A percentile compares a stretch with the other conserved stretches of the same genome.
Conservation (phyloP, 2,888 invertebrate species). For the Hedya salicella region DNA sequence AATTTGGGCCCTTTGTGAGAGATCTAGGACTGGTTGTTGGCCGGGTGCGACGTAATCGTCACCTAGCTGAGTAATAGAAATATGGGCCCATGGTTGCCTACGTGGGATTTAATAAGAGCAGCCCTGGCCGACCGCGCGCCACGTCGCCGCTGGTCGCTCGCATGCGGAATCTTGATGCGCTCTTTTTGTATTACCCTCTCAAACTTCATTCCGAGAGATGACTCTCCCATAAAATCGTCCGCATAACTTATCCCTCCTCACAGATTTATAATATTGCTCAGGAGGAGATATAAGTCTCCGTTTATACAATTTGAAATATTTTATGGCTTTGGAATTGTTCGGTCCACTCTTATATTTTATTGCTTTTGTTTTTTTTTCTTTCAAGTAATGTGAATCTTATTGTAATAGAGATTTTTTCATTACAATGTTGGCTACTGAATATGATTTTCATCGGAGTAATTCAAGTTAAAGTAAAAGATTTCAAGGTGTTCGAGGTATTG, state of each 20-base stretch:
- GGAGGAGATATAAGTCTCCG: constrained; percentile 44
- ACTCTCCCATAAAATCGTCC: constrained; percentile 61
- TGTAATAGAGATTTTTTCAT: constrained; percentile 9
- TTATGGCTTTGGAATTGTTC: constrained; percentile 46
- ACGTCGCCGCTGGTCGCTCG: constrained; percentile 47
- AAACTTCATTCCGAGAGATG: constrained; percentile 60
- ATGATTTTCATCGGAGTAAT: not conserved
- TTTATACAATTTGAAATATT: constrained; percentile 47
- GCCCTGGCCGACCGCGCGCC: constrained; percentile 46
- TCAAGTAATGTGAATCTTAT: constrained; percentile 21
- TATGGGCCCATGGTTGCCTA: constrained; percentile 50
- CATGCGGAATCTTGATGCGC: constrained; percentile 60
- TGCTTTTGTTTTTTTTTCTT: constrained; percentile 48
- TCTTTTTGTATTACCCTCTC: constrained; percentile 61
- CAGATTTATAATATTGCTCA: constrained; percentile 56
- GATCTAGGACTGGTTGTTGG: constrained; percentile 46
- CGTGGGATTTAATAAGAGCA: constrained; percentile 64
- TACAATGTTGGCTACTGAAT: not conserved
- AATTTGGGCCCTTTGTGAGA: constrained; percentile 69
- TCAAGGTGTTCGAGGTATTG: not conserved
- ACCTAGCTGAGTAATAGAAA: constrained; percentile 26
- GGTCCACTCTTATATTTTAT: constrained; percentile 49
- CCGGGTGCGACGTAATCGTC: constrained; percentile 55
- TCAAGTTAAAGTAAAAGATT: no score
- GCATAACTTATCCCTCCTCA: constrained; percentile 63